Evolutionary conservation across 1,140 invertebrate species (phyloP).

Genomic region (Temnothorax nylanderi): DNA sequence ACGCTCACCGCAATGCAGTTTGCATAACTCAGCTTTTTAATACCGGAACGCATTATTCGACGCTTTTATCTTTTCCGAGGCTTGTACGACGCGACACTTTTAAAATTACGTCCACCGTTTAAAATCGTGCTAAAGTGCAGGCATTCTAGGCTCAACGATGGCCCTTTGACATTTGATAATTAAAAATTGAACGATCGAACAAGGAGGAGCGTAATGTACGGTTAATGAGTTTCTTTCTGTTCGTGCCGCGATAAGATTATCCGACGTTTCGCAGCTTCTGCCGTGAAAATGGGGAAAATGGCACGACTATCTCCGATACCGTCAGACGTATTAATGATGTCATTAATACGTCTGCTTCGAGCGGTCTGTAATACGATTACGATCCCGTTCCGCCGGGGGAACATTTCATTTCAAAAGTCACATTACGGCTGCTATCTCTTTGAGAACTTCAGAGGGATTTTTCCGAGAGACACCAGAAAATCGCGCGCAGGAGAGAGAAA

Average conservation of each 20-base stretch:
- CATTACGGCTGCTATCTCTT: background rate
- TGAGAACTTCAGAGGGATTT: background rate
- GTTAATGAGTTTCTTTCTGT: conserved; percentile 7
- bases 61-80: background rate
- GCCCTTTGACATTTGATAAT: background rate
- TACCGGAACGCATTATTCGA: background rate
- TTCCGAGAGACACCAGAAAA: background rate
- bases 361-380: conserved; percentile 21
- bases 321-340: conserved; percentile 44
- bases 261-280: background rate
- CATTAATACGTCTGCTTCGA: conserved; percentile 29
- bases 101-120: background rate
- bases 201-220: background rate
- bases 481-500: background rate
- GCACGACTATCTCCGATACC: background rate
- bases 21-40: conserved; percentile 1
- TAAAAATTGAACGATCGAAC: background rate
- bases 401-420: conserved; percentile 25
- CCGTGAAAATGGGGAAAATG: background rate
- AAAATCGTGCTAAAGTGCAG: background rate
- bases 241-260: background rate
- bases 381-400: background rate
- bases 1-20: background rate
- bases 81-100: background rate
- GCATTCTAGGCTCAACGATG: background rate